Evolutionary conservation across 2,888 invertebrate species (phyloP), one percentile per base, ranked within the genome.

Genomic region (Tachina fera): DNA sequence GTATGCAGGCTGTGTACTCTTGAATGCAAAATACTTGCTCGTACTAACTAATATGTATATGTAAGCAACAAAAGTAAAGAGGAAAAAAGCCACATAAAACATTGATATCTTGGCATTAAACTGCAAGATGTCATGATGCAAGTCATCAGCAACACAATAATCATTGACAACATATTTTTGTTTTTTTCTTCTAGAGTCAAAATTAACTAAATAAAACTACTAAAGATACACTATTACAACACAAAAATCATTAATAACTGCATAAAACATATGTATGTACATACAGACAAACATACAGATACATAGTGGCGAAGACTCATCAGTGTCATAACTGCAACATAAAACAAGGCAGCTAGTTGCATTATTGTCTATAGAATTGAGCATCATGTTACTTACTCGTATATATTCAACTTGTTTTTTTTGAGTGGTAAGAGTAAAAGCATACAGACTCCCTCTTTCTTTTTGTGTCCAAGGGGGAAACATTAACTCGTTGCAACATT

Each of bases 121-220:
- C 80, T 81, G 84, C 84, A 74, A 81, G 77, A 77, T 81, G 77
- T 76, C 84, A 77, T 81, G 77, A 68, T 77, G 74, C 80, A 71
- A 72, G 60, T 49, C 72, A 84, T 61, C 72, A 74, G 61, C 61
- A 72, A 77, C 80, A 76, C 76, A 65, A 84, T 65, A 79, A 84
- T 84, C 84, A 81, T 77, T 84, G 80, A 63, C 80, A 81, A 56
- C 53, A 68, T 45, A 41, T 16, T 63, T 41, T 45, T 16, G 53
- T 1, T 19, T 14, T 53, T 39, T 41, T 45, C 65, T 74, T 74
- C 49, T 70, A 31, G 19, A 70, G 58, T 65, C 49, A 67, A 53
- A 80, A 10, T 43, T 45, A 67, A 45, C 19, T 39, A 22, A 70
- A 70, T 63, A 61, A 39, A 51, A 70, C 51, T 78, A n/a, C 41